phyloP scores from a whole-genome alignment of 2,113 vertebrate species.

The Lanius collurio region DNA sequence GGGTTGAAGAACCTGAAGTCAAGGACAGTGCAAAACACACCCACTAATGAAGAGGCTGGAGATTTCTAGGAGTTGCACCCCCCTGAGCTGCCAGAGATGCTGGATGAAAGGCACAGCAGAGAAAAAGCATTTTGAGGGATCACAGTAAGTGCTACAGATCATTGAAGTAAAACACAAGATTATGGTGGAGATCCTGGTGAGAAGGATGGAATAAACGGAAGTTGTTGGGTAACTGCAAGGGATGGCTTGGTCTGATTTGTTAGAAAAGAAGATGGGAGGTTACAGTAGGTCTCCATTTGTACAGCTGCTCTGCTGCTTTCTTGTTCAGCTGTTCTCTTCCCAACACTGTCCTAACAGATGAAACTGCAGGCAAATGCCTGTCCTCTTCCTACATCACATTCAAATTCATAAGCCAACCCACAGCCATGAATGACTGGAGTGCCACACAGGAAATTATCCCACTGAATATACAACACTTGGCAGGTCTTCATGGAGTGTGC shows the following conservation, averaged over 20 bases:
- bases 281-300: neutral
- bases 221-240: neutral
- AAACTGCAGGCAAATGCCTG: neutral
- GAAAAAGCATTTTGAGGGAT: neutral
- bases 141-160: neutral
- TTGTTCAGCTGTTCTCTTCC: neutral
- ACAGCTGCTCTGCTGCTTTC: neutral
- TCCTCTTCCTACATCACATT: neutral
- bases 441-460: neutral
- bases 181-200: neutral
- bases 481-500: neutral
- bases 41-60: neutral
- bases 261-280: neutral
- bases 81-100: neutral
- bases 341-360: neutral
- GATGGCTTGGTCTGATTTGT: neutral
- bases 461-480: neutral
- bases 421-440: neutral
- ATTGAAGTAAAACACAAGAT: neutral
- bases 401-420: neutral
- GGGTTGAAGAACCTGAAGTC: neutral
- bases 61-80: neutral
- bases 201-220: neutral
- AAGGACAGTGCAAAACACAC: accelerated
- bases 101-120: neutral